Conservation (phyloP, 2,888 invertebrate species). For the Synergus umbraculus region DNA sequence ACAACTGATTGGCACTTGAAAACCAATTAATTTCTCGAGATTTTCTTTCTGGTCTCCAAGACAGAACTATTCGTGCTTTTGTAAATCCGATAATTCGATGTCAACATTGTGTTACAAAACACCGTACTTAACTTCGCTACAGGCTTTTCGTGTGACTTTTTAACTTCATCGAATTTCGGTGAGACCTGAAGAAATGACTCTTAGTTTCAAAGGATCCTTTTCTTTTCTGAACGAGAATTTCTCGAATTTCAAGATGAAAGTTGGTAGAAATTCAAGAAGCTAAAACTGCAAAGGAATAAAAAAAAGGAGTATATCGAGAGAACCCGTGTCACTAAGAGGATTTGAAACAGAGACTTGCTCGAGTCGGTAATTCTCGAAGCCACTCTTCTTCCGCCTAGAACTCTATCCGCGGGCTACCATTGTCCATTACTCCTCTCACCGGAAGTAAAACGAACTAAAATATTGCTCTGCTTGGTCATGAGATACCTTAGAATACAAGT, state of each 20-base stretch:
- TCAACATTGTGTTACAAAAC: background rate
- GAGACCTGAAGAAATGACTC: background rate
- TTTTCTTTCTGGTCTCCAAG: conserved; percentile 4
- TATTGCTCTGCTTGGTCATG: conserved; percentile 53
- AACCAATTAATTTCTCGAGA: conserved; percentile 1
- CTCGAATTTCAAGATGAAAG: background rate
- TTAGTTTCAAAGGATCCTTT: background rate
- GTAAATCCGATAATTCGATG: conserved; percentile 7
- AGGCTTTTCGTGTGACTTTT: background rate
- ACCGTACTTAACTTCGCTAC: background rate
- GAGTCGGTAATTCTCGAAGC: conserved; percentile 31
- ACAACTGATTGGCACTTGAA: background rate
- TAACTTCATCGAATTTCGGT: background rate
- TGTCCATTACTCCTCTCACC: conserved; percentile 51
- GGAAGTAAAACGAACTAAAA: conserved; percentile 59
- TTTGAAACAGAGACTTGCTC: conserved; percentile 31
- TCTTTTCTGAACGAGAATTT: background rate
- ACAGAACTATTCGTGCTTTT: background rate
- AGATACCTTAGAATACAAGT: conserved; percentile 48
- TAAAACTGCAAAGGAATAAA: background rate
- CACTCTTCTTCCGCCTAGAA: conserved; percentile 27
- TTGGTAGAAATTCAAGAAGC: conserved; percentile 10
- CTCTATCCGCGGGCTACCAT: conserved; percentile 41
- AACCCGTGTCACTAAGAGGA: conserved; percentile 29
- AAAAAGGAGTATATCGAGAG: background rate